phyloP scores from a whole-genome alignment of 1,140 invertebrate species.

The Pseudoatta argentina region DNA sequence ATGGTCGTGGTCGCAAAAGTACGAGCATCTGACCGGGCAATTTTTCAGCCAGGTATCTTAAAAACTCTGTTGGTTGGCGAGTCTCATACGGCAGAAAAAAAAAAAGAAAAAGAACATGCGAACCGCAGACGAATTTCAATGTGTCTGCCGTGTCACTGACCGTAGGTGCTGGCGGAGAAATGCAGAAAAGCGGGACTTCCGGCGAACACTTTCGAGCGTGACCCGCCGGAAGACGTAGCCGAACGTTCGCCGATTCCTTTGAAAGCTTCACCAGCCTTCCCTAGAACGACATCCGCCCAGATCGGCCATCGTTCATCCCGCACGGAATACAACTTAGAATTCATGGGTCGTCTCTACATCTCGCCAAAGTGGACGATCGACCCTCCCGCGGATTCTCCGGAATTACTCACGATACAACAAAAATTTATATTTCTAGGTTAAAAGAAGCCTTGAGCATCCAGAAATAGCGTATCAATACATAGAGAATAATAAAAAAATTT shows the following conservation, averaged over 20 bases:
- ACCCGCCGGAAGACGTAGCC: slow-evolving; percentile 65
- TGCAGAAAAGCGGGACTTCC: slow-evolving; percentile 72
- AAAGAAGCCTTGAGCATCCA: slow-evolving; percentile 15
- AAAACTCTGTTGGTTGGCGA: background rate
- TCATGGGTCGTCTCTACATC: slow-evolving; percentile 80
- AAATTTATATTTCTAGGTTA: slow-evolving; percentile 80
- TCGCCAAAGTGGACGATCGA: slow-evolving; percentile 82
- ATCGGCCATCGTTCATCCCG: slow-evolving; percentile 84
- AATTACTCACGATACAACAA: slow-evolving; percentile 68
- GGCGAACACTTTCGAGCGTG: slow-evolving; percentile 70
- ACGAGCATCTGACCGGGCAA: slow-evolving; percentile 77
- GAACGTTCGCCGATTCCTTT: slow-evolving; percentile 73
- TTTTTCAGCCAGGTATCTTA: slow-evolving; percentile 78
- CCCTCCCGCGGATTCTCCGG: slow-evolving; percentile 64
- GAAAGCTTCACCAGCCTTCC: slow-evolving; percentile 77
- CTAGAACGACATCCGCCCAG: slow-evolving; percentile 81
- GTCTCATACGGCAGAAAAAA: background rate
- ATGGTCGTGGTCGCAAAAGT: slow-evolving; percentile 76
- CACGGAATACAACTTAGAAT: slow-evolving; percentile 82
- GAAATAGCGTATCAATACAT: background rate
- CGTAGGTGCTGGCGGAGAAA: slow-evolving; percentile 77
- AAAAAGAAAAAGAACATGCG: slow-evolving; percentile 4
- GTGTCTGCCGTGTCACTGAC: slow-evolving; percentile 61
- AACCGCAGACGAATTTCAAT: slow-evolving; percentile 66
- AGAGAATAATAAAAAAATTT: background rate